Base-by-base conservation (phyloP, 2,797 vertebrate genomes). In the Melanotaenia trifasciata region DNA sequence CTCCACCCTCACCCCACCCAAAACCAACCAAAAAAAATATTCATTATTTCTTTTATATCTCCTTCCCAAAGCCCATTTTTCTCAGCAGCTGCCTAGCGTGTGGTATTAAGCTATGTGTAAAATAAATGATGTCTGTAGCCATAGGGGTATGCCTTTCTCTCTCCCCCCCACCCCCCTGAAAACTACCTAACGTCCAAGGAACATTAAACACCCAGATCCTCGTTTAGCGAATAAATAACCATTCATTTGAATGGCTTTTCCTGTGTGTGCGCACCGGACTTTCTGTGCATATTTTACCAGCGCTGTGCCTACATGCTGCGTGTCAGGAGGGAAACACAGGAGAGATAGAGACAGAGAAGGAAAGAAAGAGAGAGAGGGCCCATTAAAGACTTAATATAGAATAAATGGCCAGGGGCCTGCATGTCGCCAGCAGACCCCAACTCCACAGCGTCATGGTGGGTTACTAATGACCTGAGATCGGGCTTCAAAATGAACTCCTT, bases 91-190 rank as follows among this genome's bases (percentile, higher is more conserved):
- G 96, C 96, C 96, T 97, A 95, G 97, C 95, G 96, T 96, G 96
- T 95, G 94, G 96, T 97, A 96, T 97, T 96, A 96, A 96, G 95
- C 96, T 97, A 98, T 98, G 96, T 96, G 95, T 97, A 97, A 97
- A 98, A 98, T 99, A 99, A 99, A 99, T 99, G 97, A 98, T 98
- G 97, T 99, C 97, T 98, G 95, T 96, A 98, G 95, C 97, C 97
- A 95, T 97, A 96, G 96, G 96, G 97, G 96, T 94, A 94, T 82
- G 87, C 91, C 90, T 90, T 93, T 94, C 32, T 33, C 32, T 95
- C 96, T 96, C 96, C 96, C 38, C 38, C 38, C 95, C 96, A 96
- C 96, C 96, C 91, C 94, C 94, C 95, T 95, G 95, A 94, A 93
- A 94, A 96, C 96, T 97, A 98, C 97, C 97, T 98, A 98, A 95